These are phyloP conservation scores for Whitmania pigra DNA, from an alignment of 1,140 invertebrate genomes.

Conservation along the genomic window DNA sequence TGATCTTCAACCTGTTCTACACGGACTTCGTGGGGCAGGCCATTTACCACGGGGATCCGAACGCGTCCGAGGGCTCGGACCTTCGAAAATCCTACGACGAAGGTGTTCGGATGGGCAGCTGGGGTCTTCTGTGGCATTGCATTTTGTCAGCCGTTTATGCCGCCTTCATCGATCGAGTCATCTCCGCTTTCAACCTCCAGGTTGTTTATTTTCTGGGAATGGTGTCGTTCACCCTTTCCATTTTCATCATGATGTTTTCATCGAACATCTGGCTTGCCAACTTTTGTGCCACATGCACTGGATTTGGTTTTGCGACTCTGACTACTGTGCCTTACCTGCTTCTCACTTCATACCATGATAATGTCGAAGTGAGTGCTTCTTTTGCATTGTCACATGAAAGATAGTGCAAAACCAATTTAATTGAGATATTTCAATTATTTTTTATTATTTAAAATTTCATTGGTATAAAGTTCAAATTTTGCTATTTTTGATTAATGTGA, in stretches of 20 bases:
- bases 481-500: background rate
- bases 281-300: conserved; percentile 42
- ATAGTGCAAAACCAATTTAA: background rate
- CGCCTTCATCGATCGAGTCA: conserved; percentile 41
- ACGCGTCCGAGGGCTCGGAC: conserved; percentile 36
- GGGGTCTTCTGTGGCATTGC: conserved; percentile 45
- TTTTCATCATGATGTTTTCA: conserved; percentile 41
- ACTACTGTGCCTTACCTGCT: conserved; percentile 46
- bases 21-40: conserved; percentile 47
- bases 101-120: conserved; percentile 46
- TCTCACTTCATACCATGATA: conserved; percentile 42
- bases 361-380: conserved; percentile 38
- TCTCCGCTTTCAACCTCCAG: conserved; percentile 36
- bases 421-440: background rate
- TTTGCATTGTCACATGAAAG: background rate
- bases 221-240: conserved; percentile 38
- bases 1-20: conserved; percentile 46
- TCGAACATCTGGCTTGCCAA: conserved; percentile 39
- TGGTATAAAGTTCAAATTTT: too few species aligned
- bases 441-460: background rate
- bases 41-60: conserved; percentile 44
- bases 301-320: conserved; percentile 43
- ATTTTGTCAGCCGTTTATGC: conserved; percentile 43
- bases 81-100: conserved; percentile 41
- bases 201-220: conserved; percentile 42